These are phyloP conservation scores for Leptopilina syphax DNA, from an alignment of 2,888 invertebrate species.

Conservation along the genomic window DNA sequence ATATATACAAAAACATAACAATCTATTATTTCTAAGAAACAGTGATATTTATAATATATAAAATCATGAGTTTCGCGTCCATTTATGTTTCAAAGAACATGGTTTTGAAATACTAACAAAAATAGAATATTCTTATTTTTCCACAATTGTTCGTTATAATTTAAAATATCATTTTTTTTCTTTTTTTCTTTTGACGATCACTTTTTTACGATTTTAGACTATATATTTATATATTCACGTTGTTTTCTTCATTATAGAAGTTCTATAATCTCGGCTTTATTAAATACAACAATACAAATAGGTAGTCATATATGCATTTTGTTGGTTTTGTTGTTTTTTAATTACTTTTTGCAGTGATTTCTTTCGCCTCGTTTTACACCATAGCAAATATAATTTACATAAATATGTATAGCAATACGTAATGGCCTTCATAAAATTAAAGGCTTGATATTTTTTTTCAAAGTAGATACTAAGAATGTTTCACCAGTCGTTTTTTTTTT, in stretches of 20 bases:
- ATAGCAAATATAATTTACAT: constrained; percentile 49
- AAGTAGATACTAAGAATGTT: not conserved
- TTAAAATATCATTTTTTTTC: constrained; percentile 61
- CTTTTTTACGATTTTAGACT: constrained; percentile 54
- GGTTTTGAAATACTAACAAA: constrained; percentile 24
- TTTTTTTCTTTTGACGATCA: constrained; percentile 36
- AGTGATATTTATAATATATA: constrained; percentile 48
- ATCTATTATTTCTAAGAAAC: constrained; percentile 50
- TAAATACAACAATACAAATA: constrained; percentile 70
- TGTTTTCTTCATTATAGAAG: constrained; percentile 44
- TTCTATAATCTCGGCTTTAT: constrained; percentile 60
- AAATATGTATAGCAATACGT: constrained; percentile 49
- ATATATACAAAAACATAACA: constrained; percentile 57
- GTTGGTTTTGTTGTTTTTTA: constrained; percentile 43
- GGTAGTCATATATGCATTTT: constrained; percentile 57
- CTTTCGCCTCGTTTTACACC: constrained; percentile 52
- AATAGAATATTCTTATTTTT: constrained; percentile 32
- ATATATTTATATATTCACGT: constrained; percentile 45
- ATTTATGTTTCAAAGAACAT: constrained; percentile 45
- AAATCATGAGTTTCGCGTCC: constrained; percentile 51
- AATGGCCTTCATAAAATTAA: constrained; percentile 45
- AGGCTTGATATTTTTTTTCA: not conserved
- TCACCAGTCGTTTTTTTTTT: no score
- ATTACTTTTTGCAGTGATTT: constrained; percentile 47
- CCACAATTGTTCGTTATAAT: constrained; percentile 52